A percentile compares a stretch with the other conserved stretches of the same genome.
These are phyloP conservation scores for Aporrectodea caliginosa DNA, from an alignment of 1,140 invertebrate genomes.

Conservation along the genomic window DNA sequence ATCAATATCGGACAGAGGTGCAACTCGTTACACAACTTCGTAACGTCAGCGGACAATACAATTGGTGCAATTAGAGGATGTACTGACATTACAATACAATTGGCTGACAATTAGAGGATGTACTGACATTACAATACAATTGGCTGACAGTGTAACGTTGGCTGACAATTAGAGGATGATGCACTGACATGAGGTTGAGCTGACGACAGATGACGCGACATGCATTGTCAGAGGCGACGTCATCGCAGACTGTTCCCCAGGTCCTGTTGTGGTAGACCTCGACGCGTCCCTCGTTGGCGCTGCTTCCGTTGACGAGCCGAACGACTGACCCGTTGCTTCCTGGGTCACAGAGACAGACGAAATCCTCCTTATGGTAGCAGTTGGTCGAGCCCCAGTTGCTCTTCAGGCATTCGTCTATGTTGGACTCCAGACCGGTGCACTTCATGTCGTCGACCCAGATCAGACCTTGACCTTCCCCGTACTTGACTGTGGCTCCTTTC, in stretches of 20 bases:
- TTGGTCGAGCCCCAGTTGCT: neutral
- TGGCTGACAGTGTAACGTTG: too few species aligned
- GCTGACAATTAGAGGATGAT: too few species aligned
- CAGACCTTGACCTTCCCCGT: neutral
- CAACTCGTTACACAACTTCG: too few species aligned
- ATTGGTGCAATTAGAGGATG: too few species aligned
- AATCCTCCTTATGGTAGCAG: neutral
- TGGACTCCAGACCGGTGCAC: constrained; percentile 10
- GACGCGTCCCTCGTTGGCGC: constrained; percentile 33
- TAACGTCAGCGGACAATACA: too few species aligned
- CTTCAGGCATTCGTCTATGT: constrained; percentile 3
- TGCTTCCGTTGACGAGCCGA: constrained; percentile 15
- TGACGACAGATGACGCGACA: constrained; percentile 42
- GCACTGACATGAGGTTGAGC: constrained; percentile 36
- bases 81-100: too few species aligned
- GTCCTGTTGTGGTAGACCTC: constrained; percentile 38
- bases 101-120: too few species aligned
- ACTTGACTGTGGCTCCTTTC: neutral
- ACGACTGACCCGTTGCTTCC: neutral
- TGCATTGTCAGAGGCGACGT: constrained; percentile 36
- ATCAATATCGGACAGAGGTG: too few species aligned
- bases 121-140: too few species aligned
- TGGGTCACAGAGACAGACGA: neutral
- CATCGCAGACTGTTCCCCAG: constrained; percentile 42
- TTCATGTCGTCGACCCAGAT: constrained; percentile 12